Percentiles rank a stretch among this genome's conserved stretches.
phyloP scores from a whole-genome alignment of 2,113 vertebrate species.

The Rhea americana region DNA sequence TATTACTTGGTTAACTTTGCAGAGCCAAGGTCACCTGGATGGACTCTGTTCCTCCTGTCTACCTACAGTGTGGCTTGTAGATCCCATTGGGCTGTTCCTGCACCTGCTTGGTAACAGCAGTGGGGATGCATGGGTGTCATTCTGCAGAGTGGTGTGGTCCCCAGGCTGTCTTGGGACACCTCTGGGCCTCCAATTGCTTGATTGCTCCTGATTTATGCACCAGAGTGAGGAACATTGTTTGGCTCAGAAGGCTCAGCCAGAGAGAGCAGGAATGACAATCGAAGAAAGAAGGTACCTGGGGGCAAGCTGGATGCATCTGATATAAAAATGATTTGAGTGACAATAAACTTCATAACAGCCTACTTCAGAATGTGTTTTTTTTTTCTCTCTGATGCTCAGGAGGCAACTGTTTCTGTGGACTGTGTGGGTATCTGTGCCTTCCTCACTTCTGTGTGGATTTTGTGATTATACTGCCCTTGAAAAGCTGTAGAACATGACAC shows the following conservation, averaged over 20 bases:
- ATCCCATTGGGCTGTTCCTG: not conserved
- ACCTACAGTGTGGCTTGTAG: not conserved
- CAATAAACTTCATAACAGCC: slow-evolving; percentile 23
- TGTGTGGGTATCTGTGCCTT: not conserved
- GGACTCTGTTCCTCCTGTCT: not conserved
- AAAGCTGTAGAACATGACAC: not conserved
- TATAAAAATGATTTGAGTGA: slow-evolving; percentile 40
- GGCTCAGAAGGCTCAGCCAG: not conserved
- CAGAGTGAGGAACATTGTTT: not conserved
- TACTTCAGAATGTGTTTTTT: slow-evolving; percentile 23
- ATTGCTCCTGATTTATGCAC: rapidly evolving
- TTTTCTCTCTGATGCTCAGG: not conserved
- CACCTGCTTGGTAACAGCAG: not conserved
- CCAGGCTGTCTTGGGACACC: not conserved
- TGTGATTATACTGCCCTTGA: not conserved
- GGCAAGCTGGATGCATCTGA: not conserved
- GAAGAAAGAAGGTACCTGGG: slow-evolving; percentile 8
- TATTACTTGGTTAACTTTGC: not conserved
- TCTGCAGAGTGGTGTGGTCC: not conserved
- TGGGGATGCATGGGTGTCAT: not conserved
- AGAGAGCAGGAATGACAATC: not conserved
- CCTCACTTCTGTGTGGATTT: not conserved
- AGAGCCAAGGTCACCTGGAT: not conserved
- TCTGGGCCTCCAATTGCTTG: not conserved
- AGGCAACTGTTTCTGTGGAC: not conserved